Base-by-base conservation (phyloP, 2,888 invertebrate species). In the Abrostola triplasia region DNA sequence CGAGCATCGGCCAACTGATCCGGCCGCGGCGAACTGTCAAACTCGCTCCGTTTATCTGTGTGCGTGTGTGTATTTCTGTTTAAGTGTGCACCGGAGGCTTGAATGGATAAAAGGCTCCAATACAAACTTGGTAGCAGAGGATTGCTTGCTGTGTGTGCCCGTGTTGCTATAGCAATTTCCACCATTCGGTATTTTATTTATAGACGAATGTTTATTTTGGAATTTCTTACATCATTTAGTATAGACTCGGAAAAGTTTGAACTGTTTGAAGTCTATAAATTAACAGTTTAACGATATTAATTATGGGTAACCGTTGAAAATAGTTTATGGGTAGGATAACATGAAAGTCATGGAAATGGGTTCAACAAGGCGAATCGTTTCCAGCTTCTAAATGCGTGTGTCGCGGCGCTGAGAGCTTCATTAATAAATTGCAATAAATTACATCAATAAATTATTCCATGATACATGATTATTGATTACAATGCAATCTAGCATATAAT, bases 1-100 rank as follows among this genome's bases (percentile, higher is more conserved):
- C 92, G 92, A 86, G 85, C 91, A 88, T 90, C 92, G 93, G 90
- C 92, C 90, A 90, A 94, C 94, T 94, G 93, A 92, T 83, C 85
- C 83, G 81, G 76, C 76, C 81, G 81, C 82, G 81, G 86, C 82
- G 86, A 91, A 91, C 91, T 91, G 93, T 92, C 93, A 93, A 94
- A 93, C 93, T 90, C 88, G 93, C 91, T 91, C 84, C 74, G 79
- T 77, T 82, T 85, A 79, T 81, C 82, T 79, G 82, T 83, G 86
- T 88, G 85, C 59, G 75, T 76, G 80, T 80, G 76, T 59, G 59
- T 80, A 54, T 73, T 74, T 65, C 64, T 67, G 44, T 63, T 55
- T 44, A 41, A 64, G 80, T 80, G 83, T 74, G 80, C 62, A 72
- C 65, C 76, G 84, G 77, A 92, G 92, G 91, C 91, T 91, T 91